Evolutionary conservation across 2,888 invertebrate species (phyloP).

Genomic region (Agrochola circellaris): DNA sequence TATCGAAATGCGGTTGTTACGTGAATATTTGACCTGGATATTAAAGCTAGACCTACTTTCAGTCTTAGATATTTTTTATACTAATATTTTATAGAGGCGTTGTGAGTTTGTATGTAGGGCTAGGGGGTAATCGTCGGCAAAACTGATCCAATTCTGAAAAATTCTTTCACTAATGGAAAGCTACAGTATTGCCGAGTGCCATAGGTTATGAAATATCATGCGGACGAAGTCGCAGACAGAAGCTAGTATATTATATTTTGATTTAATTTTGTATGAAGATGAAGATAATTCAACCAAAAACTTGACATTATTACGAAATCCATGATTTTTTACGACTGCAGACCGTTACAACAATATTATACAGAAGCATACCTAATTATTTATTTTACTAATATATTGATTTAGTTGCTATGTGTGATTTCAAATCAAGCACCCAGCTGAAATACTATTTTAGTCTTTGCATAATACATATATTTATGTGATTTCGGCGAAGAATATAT

Average conservation of each 20-base stretch:
- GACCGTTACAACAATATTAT: background rate
- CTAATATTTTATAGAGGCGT: background rate
- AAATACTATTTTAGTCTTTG: slow-evolving; percentile 29
- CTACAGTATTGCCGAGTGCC: background rate
- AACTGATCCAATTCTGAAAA: background rate
- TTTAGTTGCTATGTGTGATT: slow-evolving; percentile 10
- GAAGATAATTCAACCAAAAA: background rate
- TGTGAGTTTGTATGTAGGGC: background rate
- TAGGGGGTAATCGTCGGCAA: background rate
- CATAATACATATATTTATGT: slow-evolving; percentile 14
- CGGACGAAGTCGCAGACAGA: too few species aligned
- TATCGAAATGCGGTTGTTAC: slow-evolving; percentile 74
- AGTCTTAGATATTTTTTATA: slow-evolving; percentile 27
- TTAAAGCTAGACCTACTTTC: slow-evolving; percentile 66
- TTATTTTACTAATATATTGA: background rate
- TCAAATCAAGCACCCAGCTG: slow-evolving; percentile 6
- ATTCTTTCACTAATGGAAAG: background rate
- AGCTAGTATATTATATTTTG: background rate
- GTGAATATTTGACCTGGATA: slow-evolving; percentile 75
- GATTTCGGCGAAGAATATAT: slow-evolving; percentile 23
- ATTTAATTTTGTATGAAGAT: background rate
- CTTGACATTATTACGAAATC: background rate
- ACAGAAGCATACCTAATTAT: background rate
- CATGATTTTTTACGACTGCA: background rate
- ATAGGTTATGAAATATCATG: background rate